phyloP scores from a whole-genome alignment of 2,888 invertebrate genomes.

The Trisateles emortualis region DNA sequence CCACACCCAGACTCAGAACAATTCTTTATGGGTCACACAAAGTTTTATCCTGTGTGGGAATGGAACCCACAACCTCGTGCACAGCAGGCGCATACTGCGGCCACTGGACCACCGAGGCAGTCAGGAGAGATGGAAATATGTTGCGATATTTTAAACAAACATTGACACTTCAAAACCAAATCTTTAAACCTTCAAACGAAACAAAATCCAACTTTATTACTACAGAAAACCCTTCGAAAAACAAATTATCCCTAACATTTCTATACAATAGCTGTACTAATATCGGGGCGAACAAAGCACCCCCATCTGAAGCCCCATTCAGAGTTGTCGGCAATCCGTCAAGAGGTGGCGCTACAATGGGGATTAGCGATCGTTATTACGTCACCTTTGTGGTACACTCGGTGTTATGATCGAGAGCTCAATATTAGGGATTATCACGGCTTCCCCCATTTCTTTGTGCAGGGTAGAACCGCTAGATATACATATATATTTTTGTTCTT shows the following conservation, averaged over 20 bases:
- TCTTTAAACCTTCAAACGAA: constrained; percentile 32
- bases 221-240: constrained; percentile 65
- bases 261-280: constrained; percentile 74
- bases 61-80: no score
- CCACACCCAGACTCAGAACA: no score
- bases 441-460: constrained; percentile 68
- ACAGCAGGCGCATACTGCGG: no score
- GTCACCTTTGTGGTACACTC: constrained; percentile 77
- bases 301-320: constrained; percentile 79
- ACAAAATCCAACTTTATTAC: constrained; percentile 50
- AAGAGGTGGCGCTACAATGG: constrained; percentile 85
- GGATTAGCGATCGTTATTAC: constrained; percentile 84
- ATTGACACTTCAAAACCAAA: not conserved
- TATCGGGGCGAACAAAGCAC: constrained; percentile 76
- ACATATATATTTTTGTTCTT: constrained; percentile 11
- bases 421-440: constrained; percentile 85
- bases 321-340: constrained; percentile 79
- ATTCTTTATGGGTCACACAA: no score
- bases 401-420: constrained; percentile 80
- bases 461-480: constrained; percentile 16
- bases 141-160: no score
- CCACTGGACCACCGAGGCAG: no score
- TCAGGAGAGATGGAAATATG: no score
- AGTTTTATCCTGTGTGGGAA: no score
- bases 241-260: constrained; percentile 70